Percentiles rank a stretch among this genome's conserved stretches.
Evolutionary conservation across 2,888 invertebrate species (phyloP).

Genomic region (Taenaris catops): DNA sequence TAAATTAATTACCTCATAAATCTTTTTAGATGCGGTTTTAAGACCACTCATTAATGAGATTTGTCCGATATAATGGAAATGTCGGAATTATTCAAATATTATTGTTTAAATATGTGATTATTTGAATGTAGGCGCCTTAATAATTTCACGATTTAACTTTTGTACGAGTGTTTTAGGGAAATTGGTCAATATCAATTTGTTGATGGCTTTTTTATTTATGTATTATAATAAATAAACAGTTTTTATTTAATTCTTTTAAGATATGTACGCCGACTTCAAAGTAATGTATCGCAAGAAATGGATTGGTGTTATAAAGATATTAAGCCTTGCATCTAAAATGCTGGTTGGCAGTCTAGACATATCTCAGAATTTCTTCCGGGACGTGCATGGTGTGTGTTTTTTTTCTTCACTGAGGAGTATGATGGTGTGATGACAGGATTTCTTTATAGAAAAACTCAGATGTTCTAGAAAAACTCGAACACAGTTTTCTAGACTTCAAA

Average conservation of each 20-base stretch:
- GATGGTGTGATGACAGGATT: no score
- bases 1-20: constrained; percentile 45
- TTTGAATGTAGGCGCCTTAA: constrained; percentile 14
- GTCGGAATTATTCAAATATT: constrained; percentile 23
- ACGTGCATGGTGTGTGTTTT: no score
- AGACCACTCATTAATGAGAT: constrained; percentile 19
- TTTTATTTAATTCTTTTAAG: background rate
- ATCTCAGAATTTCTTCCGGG: no score
- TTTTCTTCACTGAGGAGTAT: no score
- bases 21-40: constrained; percentile 30
- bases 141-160: constrained; percentile 12
- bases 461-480: no score
- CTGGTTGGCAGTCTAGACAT: no score
- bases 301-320: no score
- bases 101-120: constrained; percentile 21
- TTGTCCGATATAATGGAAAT: constrained; percentile 26
- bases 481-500: no score
- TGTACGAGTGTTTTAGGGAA: constrained; percentile 11
- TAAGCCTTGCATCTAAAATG: no score
- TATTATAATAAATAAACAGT: background rate
- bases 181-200: constrained; percentile 20
- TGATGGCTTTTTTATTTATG: constrained; percentile 6
- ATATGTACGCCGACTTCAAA: no score
- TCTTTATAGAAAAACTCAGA: no score
- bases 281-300: no score